A percentile compares a stretch with the other conserved stretches of the same genome.
Conservation (phyloP, 2,888 invertebrate species). For the Ophion costatus region DNA sequence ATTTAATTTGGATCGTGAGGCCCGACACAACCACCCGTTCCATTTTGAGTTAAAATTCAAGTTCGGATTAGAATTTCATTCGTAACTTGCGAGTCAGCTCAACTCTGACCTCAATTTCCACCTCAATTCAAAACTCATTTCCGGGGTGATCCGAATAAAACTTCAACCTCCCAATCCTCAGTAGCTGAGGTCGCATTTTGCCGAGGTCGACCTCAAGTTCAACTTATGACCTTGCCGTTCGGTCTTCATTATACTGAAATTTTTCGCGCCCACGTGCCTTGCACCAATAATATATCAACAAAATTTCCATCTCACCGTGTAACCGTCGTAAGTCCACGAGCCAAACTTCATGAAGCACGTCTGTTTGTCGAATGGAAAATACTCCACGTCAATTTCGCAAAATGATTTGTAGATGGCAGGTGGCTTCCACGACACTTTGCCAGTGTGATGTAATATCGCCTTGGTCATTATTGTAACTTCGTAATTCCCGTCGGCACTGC, state of each 20-base stretch:
- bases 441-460: constrained; percentile 96
- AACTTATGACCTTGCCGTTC: not conserved
- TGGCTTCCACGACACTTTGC: constrained; percentile 98
- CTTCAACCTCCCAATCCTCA: not conserved
- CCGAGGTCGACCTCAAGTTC: not conserved
- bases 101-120: not conserved
- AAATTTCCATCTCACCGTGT: constrained; percentile 88
- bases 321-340: constrained; percentile 97
- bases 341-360: constrained; percentile 98
- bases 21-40: too few relatives aligned
- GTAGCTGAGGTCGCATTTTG: not conserved
- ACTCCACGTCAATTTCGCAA: constrained; percentile 97
- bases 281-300: not conserved
- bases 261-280: not conserved
- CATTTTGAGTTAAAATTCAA: not conserved
- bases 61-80: not conserved
- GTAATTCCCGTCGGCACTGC: constrained; percentile 98
- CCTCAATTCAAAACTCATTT: not conserved
- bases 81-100: not conserved
- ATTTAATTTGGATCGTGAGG: too few relatives aligned
- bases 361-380: constrained; percentile 97
- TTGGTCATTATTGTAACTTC: constrained; percentile 99
- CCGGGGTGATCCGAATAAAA: not conserved
- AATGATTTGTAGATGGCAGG: constrained; percentile 99
- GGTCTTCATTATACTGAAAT: not conserved